Evolutionary conservation across 1,140 invertebrate genomes (phyloP).

Genomic region (Ceratosolen solmsi): DNA sequence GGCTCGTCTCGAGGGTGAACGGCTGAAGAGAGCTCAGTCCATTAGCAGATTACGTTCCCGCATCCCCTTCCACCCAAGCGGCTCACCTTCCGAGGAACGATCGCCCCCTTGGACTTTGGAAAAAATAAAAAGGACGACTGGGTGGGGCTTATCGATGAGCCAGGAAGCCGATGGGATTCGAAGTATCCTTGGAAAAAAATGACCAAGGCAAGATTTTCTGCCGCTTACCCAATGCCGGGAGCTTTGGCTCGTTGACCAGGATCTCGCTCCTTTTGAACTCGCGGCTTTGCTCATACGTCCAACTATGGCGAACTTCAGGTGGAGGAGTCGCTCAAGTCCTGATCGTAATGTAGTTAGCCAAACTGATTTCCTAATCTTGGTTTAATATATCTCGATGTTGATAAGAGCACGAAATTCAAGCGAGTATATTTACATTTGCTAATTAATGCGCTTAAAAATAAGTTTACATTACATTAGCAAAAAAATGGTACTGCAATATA

Average conservation of each 20-base stretch:
- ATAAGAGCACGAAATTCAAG: too few species aligned
- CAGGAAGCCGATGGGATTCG: neutral
- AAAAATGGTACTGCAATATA: too few species aligned
- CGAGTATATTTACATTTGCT: too few species aligned
- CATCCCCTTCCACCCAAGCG: slow-evolving; percentile 63
- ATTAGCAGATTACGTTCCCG: slow-evolving; percentile 71
- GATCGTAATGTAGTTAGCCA: neutral
- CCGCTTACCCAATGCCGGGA: neutral
- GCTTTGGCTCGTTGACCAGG: neutral
- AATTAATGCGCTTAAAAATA: too few species aligned
- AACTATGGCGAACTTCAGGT: neutral
- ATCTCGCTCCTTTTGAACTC: neutral
- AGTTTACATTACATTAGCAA: too few species aligned
- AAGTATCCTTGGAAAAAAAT: neutral
- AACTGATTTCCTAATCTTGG: too few species aligned
- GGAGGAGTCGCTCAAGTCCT: neutral
- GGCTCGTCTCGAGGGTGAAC: slow-evolving; percentile 45
- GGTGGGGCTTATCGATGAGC: slow-evolving; percentile 11
- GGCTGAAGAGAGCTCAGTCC: slow-evolving; percentile 58
- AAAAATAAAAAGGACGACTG: neutral
- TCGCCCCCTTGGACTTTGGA: slow-evolving; percentile 24
- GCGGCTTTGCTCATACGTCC: neutral
- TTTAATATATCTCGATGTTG: too few species aligned
- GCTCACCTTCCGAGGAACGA: slow-evolving; percentile 7
- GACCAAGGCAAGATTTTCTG: neutral